Evolutionary conservation across 2,888 invertebrate species (phyloP), one percentile per base, ranked within the genome.

Genomic region (Mesopsocus fuscifrons): DNA sequence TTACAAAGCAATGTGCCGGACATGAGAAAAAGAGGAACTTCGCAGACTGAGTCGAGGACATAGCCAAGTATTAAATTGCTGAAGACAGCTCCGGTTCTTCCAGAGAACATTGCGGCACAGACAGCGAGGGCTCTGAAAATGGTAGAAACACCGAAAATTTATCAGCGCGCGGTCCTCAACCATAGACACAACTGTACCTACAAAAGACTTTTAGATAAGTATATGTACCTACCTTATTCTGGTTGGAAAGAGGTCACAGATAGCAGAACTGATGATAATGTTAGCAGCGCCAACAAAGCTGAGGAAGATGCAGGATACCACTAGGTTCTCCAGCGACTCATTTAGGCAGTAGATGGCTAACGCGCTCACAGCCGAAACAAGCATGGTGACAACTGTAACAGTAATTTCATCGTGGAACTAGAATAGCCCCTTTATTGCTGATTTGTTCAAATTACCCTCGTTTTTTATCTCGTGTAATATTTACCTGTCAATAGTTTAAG

Each of bases 11-110:
- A n/a, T n/a, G n/a, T n/a, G n/a, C n/a, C n/a, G n/a, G 71, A 69
- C 1, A 76, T 72, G 1, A 72, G 59, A 42, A 74, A 65, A 52
- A 77, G 70, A 0, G 76, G 74, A 2, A 74, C 66, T 30, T 71
- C 69, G 48, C 74, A 74, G 34, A 70, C 70, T 44, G 63, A 64
- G 55, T 76, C 76, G 41, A 77, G 62, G 2, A 75, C 61, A 18
- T 65, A 66, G 3, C 76, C 77, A 26, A 77, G 72, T 0, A 72
- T 66, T 5, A 74, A 50, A 58, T 76, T 77, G 44, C 75, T 72
- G 1, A 66, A 62, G 45, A 76, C 71, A 1, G 76, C 76, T 1
- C 77, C 77, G 1, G 72, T 58, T 44, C 77, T 63, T 2, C 77
- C 77, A 54, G 71, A 67, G 59, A 71, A 71, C 33, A 74, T 69